Conservation (phyloP, 2,113 vertebrate species). For the Jacana jacana region DNA sequence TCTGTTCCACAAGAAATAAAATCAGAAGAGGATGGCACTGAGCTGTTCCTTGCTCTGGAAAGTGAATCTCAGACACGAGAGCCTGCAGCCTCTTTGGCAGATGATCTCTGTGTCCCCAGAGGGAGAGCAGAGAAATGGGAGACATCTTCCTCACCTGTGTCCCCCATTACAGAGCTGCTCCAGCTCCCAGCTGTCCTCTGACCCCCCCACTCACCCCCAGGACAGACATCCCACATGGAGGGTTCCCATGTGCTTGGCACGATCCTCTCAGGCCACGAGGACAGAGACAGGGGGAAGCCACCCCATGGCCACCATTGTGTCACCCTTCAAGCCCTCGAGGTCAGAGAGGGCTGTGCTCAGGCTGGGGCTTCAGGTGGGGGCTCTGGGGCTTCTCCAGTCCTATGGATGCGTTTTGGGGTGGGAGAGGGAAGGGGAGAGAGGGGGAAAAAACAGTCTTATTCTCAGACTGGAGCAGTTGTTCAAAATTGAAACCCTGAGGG, state of each 20-base stretch:
- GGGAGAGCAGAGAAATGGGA: neutral
- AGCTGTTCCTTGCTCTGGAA: neutral
- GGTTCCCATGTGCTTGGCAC: neutral
- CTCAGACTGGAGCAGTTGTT: neutral
- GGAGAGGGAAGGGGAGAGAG: neutral
- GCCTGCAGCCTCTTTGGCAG: neutral
- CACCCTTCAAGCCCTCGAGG: neutral
- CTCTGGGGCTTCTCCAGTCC: neutral
- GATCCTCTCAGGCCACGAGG: neutral
- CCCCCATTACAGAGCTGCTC: neutral
- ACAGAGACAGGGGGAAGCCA: neutral
- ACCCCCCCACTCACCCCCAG: neutral
- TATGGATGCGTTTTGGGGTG: neutral
- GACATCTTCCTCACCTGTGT: neutral
- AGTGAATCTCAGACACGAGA: neutral
- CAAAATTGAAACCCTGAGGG: neutral
- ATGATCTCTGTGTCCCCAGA: neutral
- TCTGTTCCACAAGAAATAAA: neutral
- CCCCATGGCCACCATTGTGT: rapidly evolving
- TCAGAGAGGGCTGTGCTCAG: neutral
- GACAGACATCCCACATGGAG: neutral
- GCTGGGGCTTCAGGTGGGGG: neutral
- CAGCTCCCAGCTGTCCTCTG: neutral
- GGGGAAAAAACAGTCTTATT: neutral
- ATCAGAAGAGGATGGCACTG: neutral